Evolutionary conservation across 2,797 vertebrate species (phyloP), one percentile per base, ranked within the genome.

Genomic region (Anguilla anguilla): DNA sequence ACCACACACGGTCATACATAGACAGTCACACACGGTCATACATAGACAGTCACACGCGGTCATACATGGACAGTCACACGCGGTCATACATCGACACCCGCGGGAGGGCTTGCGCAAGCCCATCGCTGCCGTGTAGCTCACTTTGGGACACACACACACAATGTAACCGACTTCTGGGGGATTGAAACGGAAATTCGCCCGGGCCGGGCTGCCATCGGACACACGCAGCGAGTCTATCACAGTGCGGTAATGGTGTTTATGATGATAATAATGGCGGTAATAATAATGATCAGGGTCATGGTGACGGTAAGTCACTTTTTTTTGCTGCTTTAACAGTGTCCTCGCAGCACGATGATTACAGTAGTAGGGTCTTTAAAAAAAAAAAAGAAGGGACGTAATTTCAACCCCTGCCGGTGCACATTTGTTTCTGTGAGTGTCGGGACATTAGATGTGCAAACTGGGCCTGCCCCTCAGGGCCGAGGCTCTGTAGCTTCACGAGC

Each of bases 201-300:
- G 19, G 90, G 92, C 55, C 55, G 55, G 15, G 3, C 92, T 91
- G 90, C 90, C 89, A 72, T 84, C 88, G 91, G 88, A 89, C 89
- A 57, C 95, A 92, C 88, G 90, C 92, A 9, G 94, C 28, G 93
- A 92, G 92, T 93, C 89, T 92, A 93, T 95, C 95, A 92, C 93
- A 90, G 91, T 94, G 91, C 92, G 92, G 92, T 94, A 93, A 93
- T 95, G 93, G 90, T 92, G 91, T 95, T 95, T 94, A 94, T 93
- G 92, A 91, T 91, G 90, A 92, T 92, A 92, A 94, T 94, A 94
- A 94, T 93, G 93, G 93, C 92, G 91, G 92, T 92, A 91, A 86
- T 92, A 88, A 89, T 94, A 95, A 96, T 95, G 95, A 94, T 90
- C 93, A 93, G 88, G 92, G 92, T 94, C 91, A 88, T 89, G 93